phyloP scores from a whole-genome alignment of 1,140 invertebrate species.

The Drosophila prosaltans region DNA sequence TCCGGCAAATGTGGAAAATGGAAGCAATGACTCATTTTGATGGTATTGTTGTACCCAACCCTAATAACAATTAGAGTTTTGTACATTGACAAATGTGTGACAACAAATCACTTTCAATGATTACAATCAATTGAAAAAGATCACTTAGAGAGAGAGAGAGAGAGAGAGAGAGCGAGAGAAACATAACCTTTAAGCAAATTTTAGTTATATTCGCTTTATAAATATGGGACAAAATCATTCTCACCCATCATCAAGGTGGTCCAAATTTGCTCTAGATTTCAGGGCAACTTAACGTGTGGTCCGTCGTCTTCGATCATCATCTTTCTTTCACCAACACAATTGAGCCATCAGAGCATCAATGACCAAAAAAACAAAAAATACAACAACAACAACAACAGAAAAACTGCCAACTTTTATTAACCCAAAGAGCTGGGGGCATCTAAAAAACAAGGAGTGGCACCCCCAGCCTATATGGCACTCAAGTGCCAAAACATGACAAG shows the following conservation, averaged over 20 bases:
- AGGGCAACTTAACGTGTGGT: slow-evolving; percentile 69
- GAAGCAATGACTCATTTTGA: slow-evolving; percentile 47
- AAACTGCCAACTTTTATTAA: slow-evolving; percentile 75
- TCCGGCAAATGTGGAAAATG: slow-evolving; percentile 20
- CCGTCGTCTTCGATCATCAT: slow-evolving; percentile 25
- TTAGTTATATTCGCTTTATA: not conserved
- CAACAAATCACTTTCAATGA: slow-evolving; percentile 71
- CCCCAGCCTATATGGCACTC: slow-evolving; percentile 49
- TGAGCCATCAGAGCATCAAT: slow-evolving; percentile 73
- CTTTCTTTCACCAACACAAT: slow-evolving; percentile 37
- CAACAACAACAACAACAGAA: slow-evolving; percentile 3
- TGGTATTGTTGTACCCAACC: slow-evolving; percentile 25
- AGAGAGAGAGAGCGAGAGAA: not conserved
- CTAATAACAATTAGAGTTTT: slow-evolving; percentile 58
- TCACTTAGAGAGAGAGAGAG: slow-evolving; percentile 25
- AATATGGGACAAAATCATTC: not conserved
- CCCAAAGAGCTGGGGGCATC: slow-evolving; percentile 39
- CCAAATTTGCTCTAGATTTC: slow-evolving; percentile 61
- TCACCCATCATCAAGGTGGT: not conserved
- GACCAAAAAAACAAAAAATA: slow-evolving; percentile 38
- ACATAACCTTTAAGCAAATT: too few relatives aligned
- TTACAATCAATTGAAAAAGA: slow-evolving; percentile 44
- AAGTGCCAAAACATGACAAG: slow-evolving; percentile 79
- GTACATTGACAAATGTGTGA: slow-evolving; percentile 71
- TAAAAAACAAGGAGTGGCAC: slow-evolving; percentile 49